Evolutionary conservation across 1,140 invertebrate genomes (phyloP), one percentile per base, ranked within the genome.

Genomic region (Caenorhabditis latens): DNA sequence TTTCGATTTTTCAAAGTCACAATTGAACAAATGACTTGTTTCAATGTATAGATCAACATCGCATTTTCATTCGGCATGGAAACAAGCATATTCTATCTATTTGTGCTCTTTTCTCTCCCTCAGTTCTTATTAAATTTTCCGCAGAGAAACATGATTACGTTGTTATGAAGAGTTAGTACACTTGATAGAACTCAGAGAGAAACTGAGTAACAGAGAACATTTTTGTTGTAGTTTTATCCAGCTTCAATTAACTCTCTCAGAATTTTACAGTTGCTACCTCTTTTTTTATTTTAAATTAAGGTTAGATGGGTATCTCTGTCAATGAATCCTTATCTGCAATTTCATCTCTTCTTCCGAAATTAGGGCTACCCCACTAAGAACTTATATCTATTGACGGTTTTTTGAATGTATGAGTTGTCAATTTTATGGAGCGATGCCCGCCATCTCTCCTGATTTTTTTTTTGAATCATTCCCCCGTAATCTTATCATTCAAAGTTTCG

Each of bases 241-340:
- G 32, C 32, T 32, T 32, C 32, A 32, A 32, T 32, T 32, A 32
- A 32, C 32, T 32, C 32, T 32, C 32, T 32, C 32, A 32, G 32
- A 32, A 32, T 32, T 32, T 0, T 32, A 32, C 32, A 32, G 32
- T 32, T 32, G 32, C 32, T 32, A 32, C 32, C 32, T 32, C 32
- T 32, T 32, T 32, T 32, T 32, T 16, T 53, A 53, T 53, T 53
- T 8, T 46, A 19, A 71, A 71, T 71, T 71, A 71, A 24, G 65
- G 65, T 71, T 71, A 71, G 65, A 71, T 71, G 65, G 24, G 65
- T 71, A 71, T 71, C 65, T 71, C 8, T 63, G 9, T 40, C 61
- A 4, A 4, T 9, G 14, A 32, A 63, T 71, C 24, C 13, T 71
- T 46, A 46, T 71, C 65, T 16, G 19, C 8, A 19, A 43, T 24